These are phyloP conservation scores for Metellina segmentata DNA, from an alignment of 2,888 invertebrate genomes.

Conservation along the genomic window DNA sequence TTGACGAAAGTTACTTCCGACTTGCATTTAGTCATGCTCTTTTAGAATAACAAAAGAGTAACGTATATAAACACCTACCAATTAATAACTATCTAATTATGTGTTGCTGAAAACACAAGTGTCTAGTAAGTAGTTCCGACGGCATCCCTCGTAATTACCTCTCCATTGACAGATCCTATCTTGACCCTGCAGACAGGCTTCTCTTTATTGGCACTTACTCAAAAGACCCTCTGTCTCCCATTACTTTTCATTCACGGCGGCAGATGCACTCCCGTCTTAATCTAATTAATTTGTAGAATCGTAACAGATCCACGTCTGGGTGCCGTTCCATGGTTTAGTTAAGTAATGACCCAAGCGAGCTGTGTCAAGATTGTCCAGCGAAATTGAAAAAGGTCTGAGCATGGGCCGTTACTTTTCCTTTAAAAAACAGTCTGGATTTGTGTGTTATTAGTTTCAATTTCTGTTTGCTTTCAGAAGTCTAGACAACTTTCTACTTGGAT, in stretches of 20 bases:
- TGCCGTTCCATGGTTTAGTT: neutral
- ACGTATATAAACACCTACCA: neutral
- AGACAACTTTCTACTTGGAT: neutral
- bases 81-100: neutral
- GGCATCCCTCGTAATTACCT: constrained; percentile 27
- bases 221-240: constrained; percentile 12
- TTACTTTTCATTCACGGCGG: neutral
- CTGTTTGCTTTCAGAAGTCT: neutral
- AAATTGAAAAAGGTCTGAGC: neutral
- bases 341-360: neutral
- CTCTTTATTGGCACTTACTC: constrained; percentile 19
- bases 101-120: neutral
- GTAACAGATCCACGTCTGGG: constrained; percentile 8
- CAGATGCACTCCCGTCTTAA: constrained; percentile 6
- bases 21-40: neutral
- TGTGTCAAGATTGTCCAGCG: neutral
- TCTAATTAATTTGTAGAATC: constrained; percentile 39
- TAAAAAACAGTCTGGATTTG: neutral
- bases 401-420: neutral
- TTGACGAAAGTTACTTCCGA: no score
- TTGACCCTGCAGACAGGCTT: neutral
- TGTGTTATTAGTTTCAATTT: neutral
- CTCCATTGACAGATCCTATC: constrained; percentile 5
- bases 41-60: neutral
- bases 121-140: neutral